Base-by-base conservation (phyloP, 2,113 vertebrate genomes). In the Nothocercus julius region DNA sequence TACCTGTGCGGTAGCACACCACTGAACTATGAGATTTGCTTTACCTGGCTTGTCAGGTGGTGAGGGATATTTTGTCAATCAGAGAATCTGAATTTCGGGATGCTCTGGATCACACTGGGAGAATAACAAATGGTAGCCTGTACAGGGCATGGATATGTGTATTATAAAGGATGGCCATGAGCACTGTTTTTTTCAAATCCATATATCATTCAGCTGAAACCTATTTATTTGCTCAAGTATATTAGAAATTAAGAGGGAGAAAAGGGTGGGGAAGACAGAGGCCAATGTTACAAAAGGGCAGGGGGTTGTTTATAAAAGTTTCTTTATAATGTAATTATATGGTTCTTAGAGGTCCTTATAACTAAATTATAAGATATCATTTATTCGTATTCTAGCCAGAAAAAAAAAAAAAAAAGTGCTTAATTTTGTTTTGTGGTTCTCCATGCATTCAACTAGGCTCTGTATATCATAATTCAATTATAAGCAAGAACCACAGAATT, bases 401-500 rank as follows among this genome's bases (percentile, higher is more conserved):
- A 90, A 74, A 25, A 30, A 30, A 13, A 81, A 44, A 90, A 75
- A 25, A 30, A 13, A 81, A 59, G 63, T 42, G 1, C 3, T 82
- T 30, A 51, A 18, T 28, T 92, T 95, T 51, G 44, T 38, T 87
- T 91, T 67, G 59, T 47, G 9, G 8, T 61, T 77, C 17, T 92
- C 10, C 66, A 72, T 28, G 11, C 9, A 34, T 59, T 75, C 40
- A 67, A 67, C 38, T 49, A 73, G 10, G 67, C 10, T 56, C 13
- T 47, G 44, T 62, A 68, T 82, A 44, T 73, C 24, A 47, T 66
- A 80, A 91, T 91, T 90, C 22, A 56, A 12, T 92, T 84, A 49
- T n/a, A 94, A 82, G 28, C 28, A 96, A 73, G 44, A 92, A 82
- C 25, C 38, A 95, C 13, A 51, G 67, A 90, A 86, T 74, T 89